Base-by-base conservation (phyloP, 1,140 invertebrate genomes). In the Drosophila punjabiensis region DNA sequence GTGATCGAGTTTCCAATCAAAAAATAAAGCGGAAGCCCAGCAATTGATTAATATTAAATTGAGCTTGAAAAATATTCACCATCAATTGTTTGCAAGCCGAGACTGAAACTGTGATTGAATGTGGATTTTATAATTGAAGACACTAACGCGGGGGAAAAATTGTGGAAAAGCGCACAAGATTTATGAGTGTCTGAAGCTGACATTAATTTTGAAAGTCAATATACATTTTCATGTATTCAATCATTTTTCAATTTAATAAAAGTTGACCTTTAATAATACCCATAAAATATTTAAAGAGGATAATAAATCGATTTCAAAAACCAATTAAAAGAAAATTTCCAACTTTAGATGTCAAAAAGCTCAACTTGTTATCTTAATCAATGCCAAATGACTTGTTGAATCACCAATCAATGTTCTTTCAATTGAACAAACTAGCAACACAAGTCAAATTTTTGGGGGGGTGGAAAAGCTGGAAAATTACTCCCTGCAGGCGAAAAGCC, bases 1-100 rank as follows among this genome's bases (percentile, higher is more conserved):
- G 71, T 53, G 56, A 75, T 75, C 68, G 55, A 45, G 45, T 75
- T 62, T 69, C 24, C 43, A 33, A 69, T 76, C 41, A 76, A 78
- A 76, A 53, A 48, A n/a, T n/a, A n/a, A 58, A 58, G 37, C 55
- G 24, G 30, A 33, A 45, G 55, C 73, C 37, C n/a, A 78, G 56
- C 48, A 53, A 59, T 65, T 76, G 70, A 65, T 76, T 55, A 65
- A 64, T 48, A 47, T 76, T 55, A 32, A 75, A 75, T 62, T 43
- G 45, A 52, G 48, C 50, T 65, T 64, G 35, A 76, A 73, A 60
- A 74, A 61, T 60, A 48, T 55, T 43, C 37, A 60, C 33, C 35
- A 73, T 71, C 43, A 73, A 73, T 73, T 59, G 48, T 28, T 24
- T 32, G 35, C 47, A 53, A 20, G 52, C 30, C 41, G 30, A 63